phyloP scores from a whole-genome alignment of 2,888 invertebrate genomes.

The Pterostichus madidus region DNA sequence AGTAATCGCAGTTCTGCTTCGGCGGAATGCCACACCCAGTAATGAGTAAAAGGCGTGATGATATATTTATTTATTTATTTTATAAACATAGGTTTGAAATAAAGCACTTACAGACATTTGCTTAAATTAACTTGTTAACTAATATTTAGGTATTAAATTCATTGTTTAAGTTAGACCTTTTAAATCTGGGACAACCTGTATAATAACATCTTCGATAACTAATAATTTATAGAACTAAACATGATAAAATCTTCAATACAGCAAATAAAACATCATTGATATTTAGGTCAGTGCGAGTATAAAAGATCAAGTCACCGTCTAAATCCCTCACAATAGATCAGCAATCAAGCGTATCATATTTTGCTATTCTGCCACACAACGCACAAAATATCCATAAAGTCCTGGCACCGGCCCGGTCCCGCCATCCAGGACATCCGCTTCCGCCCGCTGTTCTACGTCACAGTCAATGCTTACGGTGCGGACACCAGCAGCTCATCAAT shows the following conservation, averaged over 20 bases:
- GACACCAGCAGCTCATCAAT: slow-evolving; percentile 26
- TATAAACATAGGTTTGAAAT: too few species aligned
- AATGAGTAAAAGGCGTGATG: too few species aligned
- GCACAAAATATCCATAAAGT: slow-evolving; percentile 24
- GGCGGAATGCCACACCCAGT: too few species aligned
- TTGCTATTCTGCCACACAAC: background rate
- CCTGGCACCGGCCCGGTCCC: background rate
- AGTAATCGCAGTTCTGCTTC: too few species aligned
- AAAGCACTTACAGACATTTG: too few species aligned
- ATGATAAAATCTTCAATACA: background rate
- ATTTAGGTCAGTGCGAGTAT: slow-evolving; percentile 20
- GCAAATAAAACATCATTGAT: slow-evolving; percentile 21
- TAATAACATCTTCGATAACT: background rate
- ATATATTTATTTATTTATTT: too few species aligned
- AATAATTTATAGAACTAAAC: too few species aligned
- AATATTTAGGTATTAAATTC: too few species aligned
- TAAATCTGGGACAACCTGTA: background rate
- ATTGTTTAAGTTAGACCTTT: too few species aligned
- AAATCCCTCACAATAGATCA: slow-evolving; percentile 39
- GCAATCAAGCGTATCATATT: slow-evolving; percentile 42
- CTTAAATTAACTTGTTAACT: too few species aligned
- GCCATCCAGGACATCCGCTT: slow-evolving; percentile 9
- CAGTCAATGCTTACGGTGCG: background rate
- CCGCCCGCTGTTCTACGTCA: background rate
- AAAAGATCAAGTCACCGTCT: slow-evolving; percentile 26